Evolutionary conservation across 2,797 vertebrate genomes (phyloP).

Genomic region (Vipera ursinii): DNA sequence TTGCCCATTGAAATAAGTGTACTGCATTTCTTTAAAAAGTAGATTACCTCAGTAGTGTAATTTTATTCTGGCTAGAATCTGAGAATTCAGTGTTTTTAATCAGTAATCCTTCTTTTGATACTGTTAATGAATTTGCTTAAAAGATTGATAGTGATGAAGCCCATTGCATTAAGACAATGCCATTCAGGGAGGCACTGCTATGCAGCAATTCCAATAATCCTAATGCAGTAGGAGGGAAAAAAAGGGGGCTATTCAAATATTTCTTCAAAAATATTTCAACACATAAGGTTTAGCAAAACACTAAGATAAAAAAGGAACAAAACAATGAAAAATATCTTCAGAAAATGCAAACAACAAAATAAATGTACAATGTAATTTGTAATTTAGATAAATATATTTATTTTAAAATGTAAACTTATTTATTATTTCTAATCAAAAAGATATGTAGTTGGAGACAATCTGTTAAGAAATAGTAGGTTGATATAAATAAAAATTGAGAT

Average conservation of each 20-base stretch:
- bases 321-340: not conserved
- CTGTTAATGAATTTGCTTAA: not conserved
- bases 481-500: not conserved
- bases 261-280: not conserved
- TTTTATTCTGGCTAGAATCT: not conserved
- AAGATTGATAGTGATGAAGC: not conserved
- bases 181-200: not conserved
- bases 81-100: not conserved
- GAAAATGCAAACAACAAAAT: not conserved
- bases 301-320: not conserved
- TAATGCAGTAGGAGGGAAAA: not conserved
- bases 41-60: not conserved
- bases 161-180: not conserved
- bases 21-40: not conserved
- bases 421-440: not conserved
- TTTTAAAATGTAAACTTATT: not conserved
- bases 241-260: not conserved
- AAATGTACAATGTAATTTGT: not conserved
- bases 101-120: not conserved
- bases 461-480: not conserved
- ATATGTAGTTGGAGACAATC: not conserved
- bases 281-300: not conserved
- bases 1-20: not conserved
- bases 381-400: not conserved
- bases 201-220: slow-evolving; percentile 8